These are phyloP conservation scores for Pristionchus maxplancki DNA, from an alignment of 2,888 invertebrate species.

Conservation along the genomic window DNA sequence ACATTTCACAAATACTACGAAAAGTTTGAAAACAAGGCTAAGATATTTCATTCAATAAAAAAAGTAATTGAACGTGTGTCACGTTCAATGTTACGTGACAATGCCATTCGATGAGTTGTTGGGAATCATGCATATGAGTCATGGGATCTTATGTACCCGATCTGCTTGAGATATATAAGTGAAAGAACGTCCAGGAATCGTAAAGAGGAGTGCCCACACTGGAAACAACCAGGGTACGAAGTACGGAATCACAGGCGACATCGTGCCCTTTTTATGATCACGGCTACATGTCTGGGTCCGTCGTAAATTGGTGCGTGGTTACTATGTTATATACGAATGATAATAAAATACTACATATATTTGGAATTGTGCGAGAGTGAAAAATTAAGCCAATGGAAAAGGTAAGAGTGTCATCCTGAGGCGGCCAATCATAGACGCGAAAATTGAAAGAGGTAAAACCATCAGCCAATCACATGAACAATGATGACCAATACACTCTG, in stretches of 20 bases:
- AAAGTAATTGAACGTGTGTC: too few species aligned
- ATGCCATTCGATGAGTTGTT: too few species aligned
- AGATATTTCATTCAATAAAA: too few species aligned
- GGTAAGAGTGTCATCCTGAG: too few species aligned
- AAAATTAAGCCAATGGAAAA: too few species aligned
- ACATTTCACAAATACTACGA: too few species aligned
- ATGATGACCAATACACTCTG: not conserved
- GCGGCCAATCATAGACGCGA: too few species aligned
- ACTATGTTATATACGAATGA: too few species aligned
- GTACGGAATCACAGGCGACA: not conserved
- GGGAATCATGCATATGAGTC: not conserved
- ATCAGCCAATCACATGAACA: not conserved
- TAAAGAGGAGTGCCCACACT: not conserved
- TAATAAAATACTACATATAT: too few species aligned
- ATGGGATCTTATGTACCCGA: not conserved
- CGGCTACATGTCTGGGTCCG: not conserved
- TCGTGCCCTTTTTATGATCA: not conserved
- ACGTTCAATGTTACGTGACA: too few species aligned
- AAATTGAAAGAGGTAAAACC: not conserved
- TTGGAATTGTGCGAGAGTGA: too few species aligned
- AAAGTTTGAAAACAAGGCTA: too few species aligned
- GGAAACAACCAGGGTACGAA: not conserved
- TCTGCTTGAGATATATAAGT: not conserved
- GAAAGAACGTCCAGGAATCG: slow-evolving; percentile 26
- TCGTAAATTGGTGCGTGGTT: not conserved